These are phyloP conservation scores for Chlamydotis undulata DNA, from an alignment of 2,113 vertebrate species.

Conservation along the genomic window DNA sequence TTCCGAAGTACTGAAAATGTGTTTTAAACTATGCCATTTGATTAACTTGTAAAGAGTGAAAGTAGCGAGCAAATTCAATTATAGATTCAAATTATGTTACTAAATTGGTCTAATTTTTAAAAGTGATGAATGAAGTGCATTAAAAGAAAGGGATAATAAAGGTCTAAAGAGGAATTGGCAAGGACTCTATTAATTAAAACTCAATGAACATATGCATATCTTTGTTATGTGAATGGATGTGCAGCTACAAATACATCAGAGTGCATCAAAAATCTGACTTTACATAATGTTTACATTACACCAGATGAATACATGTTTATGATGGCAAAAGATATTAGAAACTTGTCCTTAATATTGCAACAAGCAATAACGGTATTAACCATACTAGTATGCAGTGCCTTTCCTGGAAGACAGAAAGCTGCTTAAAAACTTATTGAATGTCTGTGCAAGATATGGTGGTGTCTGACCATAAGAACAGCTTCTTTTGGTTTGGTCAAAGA, in stretches of 20 bases:
- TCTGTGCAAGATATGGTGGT: not conserved
- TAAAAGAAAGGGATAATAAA: conserved; percentile 52
- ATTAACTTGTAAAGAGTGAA: conserved; percentile 74
- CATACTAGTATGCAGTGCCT: not conserved
- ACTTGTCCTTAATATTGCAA: not conserved
- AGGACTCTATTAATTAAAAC: conserved; percentile 52
- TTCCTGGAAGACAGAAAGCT: not conserved
- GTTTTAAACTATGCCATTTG: conserved; percentile 62
- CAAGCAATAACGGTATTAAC: not conserved
- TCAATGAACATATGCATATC: not conserved
- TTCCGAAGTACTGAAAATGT: conserved; percentile 40
- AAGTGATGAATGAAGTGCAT: conserved; percentile 75
- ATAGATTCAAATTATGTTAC: conserved; percentile 76
- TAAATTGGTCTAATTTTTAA: conserved; percentile 79
- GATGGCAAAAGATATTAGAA: not conserved
- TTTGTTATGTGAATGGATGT: not conserved
- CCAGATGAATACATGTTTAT: not conserved
- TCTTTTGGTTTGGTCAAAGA: not conserved
- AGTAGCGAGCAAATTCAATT: conserved; percentile 78
- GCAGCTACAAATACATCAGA: not conserved
- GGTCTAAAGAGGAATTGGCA: conserved; percentile 51
- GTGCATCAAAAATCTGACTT: not conserved
- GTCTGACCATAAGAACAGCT: not conserved
- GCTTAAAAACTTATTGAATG: not conserved
- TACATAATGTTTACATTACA: not conserved